These are phyloP conservation scores for Neodon shergylaensis DNA, from an alignment of 2,113 vertebrate genomes.

Conservation along the genomic window DNA sequence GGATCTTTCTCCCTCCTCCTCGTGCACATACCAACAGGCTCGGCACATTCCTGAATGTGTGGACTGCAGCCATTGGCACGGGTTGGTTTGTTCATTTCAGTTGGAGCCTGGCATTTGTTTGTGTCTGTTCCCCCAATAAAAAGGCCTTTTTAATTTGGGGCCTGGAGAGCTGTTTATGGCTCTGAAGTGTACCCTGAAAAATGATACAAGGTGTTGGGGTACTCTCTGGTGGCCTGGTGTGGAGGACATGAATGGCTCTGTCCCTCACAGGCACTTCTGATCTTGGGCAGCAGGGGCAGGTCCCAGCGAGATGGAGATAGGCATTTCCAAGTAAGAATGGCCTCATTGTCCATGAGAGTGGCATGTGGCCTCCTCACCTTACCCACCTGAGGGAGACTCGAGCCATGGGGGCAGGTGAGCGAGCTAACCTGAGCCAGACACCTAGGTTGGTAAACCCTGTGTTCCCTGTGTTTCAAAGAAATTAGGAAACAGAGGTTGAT, in stretches of 20 bases:
- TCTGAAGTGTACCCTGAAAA: slow-evolving; percentile 77
- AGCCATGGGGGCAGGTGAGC: rapidly evolving
- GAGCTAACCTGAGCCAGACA: too few species aligned
- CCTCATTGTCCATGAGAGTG: background rate
- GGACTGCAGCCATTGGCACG: slow-evolving; percentile 55
- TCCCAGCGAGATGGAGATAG: too few species aligned
- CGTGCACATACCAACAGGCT: background rate
- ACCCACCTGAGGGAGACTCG: rapidly evolving
- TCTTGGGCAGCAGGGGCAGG: background rate
- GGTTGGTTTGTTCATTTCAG: slow-evolving; percentile 65
- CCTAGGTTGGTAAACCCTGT: background rate
- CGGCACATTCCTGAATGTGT: slow-evolving; percentile 39
- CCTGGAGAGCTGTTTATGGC: slow-evolving; percentile 80
- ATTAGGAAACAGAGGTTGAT: background rate
- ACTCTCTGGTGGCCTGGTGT: slow-evolving; percentile 57
- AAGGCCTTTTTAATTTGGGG: slow-evolving; percentile 82
- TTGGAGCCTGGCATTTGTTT: slow-evolving; percentile 78
- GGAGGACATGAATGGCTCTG: slow-evolving; percentile 47
- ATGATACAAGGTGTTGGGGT: slow-evolving; percentile 60
- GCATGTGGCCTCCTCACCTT: background rate
- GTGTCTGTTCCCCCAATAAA: slow-evolving; percentile 80
- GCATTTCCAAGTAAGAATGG: background rate
- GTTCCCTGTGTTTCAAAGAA: background rate
- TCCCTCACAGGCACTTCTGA: background rate
- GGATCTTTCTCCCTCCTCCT: background rate